Percentiles rank a stretch among this genome's conserved stretches.
Evolutionary conservation across 2,797 vertebrate species (phyloP).

Genomic region (Parauchenoglanis punctatus): DNA sequence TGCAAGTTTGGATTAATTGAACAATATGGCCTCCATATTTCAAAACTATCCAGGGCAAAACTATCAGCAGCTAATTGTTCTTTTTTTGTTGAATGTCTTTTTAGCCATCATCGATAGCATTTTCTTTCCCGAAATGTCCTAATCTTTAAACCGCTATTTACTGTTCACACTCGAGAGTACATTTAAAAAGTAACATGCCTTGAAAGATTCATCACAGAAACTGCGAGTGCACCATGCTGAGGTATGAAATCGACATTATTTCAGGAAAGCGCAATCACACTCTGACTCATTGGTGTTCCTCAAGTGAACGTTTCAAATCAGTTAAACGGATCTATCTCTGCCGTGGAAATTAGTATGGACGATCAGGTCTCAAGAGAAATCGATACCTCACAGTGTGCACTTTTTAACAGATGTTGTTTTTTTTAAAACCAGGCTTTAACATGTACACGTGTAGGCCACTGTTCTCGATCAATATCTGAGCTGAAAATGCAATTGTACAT

Average conservation of each 20-base stretch:
- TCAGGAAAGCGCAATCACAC: not conserved
- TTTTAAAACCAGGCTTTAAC: conserved; percentile 12
- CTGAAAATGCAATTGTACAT: conserved; percentile 39
- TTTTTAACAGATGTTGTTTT: not conserved
- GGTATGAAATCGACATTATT: conserved; percentile 20
- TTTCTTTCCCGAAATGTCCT: not conserved
- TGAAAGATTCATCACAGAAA: not conserved
- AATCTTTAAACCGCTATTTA: not conserved
- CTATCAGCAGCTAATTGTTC: not conserved
- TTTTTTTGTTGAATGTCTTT: not conserved
- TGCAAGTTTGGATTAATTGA: not conserved
- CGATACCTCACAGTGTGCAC: not conserved
- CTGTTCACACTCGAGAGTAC: not conserved
- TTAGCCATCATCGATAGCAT: not conserved
- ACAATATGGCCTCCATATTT: not conserved
- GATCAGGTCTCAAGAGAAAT: conserved; percentile 39
- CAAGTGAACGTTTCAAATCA: conserved; percentile 29
- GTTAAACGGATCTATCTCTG: conserved; percentile 11
- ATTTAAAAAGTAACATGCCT: not conserved
- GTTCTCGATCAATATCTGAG: conserved; percentile 41
- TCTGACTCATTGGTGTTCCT: conserved; percentile 28
- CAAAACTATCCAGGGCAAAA: not conserved
- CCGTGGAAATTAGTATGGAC: conserved; percentile 29
- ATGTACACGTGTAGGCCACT: conserved; percentile 26
- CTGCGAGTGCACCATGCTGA: conserved; percentile 4